Conservation (phyloP, 2,888 invertebrate genomes). For the Eristalis arbustorum region DNA sequence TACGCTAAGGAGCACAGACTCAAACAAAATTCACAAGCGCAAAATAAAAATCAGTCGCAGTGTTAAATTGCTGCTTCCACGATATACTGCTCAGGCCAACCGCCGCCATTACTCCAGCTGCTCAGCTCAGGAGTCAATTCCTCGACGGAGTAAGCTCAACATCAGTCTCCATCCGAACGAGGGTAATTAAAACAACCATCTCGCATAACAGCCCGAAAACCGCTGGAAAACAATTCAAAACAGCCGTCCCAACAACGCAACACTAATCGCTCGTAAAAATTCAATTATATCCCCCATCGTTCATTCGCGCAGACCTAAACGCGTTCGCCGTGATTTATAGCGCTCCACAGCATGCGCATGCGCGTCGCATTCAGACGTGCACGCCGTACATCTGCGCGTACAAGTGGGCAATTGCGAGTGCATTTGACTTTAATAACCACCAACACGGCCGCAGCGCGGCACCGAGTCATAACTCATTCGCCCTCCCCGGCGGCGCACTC, state of each 20-base stretch:
- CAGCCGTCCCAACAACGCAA: neutral
- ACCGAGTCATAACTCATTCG: conserved; percentile 39
- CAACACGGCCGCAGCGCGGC: conserved; percentile 34
- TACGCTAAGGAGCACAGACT: too few relatives aligned
- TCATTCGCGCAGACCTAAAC: conserved; percentile 8
- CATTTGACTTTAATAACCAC: conserved; percentile 58
- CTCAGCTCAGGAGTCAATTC: too few relatives aligned
- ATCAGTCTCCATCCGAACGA: neutral
- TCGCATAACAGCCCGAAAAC: neutral
- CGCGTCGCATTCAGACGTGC: neutral
- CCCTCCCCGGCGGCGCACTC: neutral
- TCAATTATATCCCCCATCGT: conserved; percentile 23
- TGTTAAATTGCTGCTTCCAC: too few relatives aligned
- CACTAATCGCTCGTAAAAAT: conserved; percentile 31
- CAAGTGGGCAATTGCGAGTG: conserved; percentile 45
- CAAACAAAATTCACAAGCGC: too few relatives aligned
- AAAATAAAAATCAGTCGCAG: too few relatives aligned
- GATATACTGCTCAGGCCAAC: too few relatives aligned
- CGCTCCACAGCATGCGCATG: neutral
- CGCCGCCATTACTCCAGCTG: too few relatives aligned
- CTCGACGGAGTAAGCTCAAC: too few relatives aligned
- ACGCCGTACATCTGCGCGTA: conserved; percentile 4
- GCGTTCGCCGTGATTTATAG: conserved; percentile 36
- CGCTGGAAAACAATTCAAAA: neutral
- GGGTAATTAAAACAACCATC: neutral